Percentiles rank a stretch among this genome's conserved stretches.
Evolutionary conservation across 2,888 invertebrate genomes (phyloP).

Genomic region (Ecliptopera silaceata): DNA sequence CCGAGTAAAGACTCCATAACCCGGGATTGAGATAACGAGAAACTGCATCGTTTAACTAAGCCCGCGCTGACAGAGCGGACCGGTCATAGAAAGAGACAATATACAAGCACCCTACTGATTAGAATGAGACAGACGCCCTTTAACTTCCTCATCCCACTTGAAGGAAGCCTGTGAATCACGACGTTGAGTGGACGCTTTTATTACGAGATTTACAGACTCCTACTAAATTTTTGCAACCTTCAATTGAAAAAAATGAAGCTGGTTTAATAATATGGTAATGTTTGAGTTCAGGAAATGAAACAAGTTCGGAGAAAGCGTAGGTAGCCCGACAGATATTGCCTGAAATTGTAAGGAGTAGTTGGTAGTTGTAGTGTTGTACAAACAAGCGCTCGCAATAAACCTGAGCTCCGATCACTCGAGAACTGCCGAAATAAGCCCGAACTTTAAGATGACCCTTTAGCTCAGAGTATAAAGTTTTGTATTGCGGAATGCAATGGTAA

Average conservation of each 20-base stretch:
- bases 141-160: conserved; percentile 47
- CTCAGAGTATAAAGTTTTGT: conserved; percentile 65
- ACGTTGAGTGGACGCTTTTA: conserved; percentile 57
- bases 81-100: conserved; percentile 48
- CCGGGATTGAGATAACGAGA: conserved; percentile 55
- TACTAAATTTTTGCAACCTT: conserved; percentile 21
- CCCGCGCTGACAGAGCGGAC: conserved; percentile 48
- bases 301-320: conserved; percentile 27
- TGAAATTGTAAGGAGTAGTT: conserved; percentile 64
- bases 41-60: conserved; percentile 58
- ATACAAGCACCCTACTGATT: conserved; percentile 41
- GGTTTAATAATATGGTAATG: conserved; percentile 23
- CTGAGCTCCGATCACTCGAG: conserved; percentile 62
- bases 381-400: conserved; percentile 71
- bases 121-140: conserved; percentile 51
- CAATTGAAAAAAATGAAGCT: conserved; percentile 17
- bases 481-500: conserved; percentile 69
- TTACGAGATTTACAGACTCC: conserved; percentile 55
- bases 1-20: conserved; percentile 51
- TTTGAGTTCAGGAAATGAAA: conserved; percentile 21
- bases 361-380: conserved; percentile 63
- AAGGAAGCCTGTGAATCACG: conserved; percentile 52
- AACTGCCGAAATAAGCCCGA: conserved; percentile 61
- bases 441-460: conserved; percentile 64
- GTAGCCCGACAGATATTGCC: conserved; percentile 60